These are phyloP conservation scores for Pollicipes pollicipes DNA, from an alignment of 1,140 invertebrate genomes.

Conservation along the genomic window DNA sequence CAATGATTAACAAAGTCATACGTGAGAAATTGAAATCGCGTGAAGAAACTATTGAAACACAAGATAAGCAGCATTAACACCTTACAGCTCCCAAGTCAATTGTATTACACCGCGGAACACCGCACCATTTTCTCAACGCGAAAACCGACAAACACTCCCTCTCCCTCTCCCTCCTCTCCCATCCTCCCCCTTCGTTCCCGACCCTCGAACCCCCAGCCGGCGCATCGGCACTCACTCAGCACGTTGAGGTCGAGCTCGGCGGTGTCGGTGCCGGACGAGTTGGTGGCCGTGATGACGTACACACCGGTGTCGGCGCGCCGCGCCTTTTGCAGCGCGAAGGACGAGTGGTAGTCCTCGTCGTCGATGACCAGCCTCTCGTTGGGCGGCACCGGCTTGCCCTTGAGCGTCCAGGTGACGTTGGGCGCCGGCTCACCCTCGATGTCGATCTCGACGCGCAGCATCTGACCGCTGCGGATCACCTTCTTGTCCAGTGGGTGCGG, in stretches of 20 bases:
- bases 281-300: constrained; percentile 74
- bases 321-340: constrained; percentile 70
- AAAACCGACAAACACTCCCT: too few species aligned
- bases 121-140: too few species aligned
- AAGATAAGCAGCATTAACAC: too few species aligned
- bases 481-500: constrained; percentile 67
- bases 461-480: constrained; percentile 73
- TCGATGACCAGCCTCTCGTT: constrained; percentile 38
- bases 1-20: too few species aligned
- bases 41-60: too few species aligned
- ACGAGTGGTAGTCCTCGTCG: too few species aligned
- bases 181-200: neutral
- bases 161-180: too few species aligned
- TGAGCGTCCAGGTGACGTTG: constrained; percentile 65
- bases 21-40: too few species aligned
- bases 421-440: constrained; percentile 80
- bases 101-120: too few species aligned
- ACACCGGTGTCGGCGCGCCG: constrained; percentile 76
- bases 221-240: constrained; percentile 46
- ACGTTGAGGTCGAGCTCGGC: constrained; percentile 85
- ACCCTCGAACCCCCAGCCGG: too few species aligned
- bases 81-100: too few species aligned
- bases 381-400: constrained; percentile 34
- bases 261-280: constrained; percentile 74
- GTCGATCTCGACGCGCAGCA: constrained; percentile 78